Base-by-base conservation (phyloP, 2,888 invertebrate genomes). In the Dynastes maya region DNA sequence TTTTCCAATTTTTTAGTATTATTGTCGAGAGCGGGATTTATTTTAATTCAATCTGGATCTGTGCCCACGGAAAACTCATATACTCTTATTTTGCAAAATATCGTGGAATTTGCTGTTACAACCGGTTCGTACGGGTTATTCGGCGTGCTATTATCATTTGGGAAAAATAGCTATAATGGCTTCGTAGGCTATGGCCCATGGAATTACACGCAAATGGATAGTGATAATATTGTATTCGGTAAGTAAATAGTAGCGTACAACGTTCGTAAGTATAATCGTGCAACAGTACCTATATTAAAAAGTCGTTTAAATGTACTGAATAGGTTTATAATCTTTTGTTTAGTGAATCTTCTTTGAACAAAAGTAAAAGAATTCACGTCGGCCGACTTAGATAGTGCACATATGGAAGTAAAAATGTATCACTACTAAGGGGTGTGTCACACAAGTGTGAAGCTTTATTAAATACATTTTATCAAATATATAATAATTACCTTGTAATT, bases 41-140 rank as follows among this genome's bases (percentile, higher is more conserved):
- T 88, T 37, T 68, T 88, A 1, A 78, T 87, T n/a, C 84, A 88
- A 53, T 78, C 85, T 22, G 88, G 88, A 64, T 87, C 85, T 67
- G 81, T 87, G 3, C 88, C 89, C 27, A 83, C 85, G 6, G 85
- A 85, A 76, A 86, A 88, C 77, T 84, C 87, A 0, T 87, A 88
- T 76, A 81, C 86, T 55, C 86, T 89, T 16, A 77, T 89, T 0
- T 81, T 88, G 0, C 88, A 89, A 37, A 89, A 89, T 80, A 81
- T 87, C 11, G 68, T 88, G 0, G 89, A 89, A 55, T 81, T 89
- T 58, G 84, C 85, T 5, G 84, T 86, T 68, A 82, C 85, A 2
- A 85, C 86, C 3, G 37, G 85, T 6, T 83, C 85, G 1, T 89
- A 86, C 80, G 79, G 85, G 1, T 61, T 87, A 8, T 45, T 86